Evolutionary conservation across 2,113 vertebrate genomes (phyloP), one percentile per base, ranked within the genome.

Genomic region (Chionomys nivalis): DNA sequence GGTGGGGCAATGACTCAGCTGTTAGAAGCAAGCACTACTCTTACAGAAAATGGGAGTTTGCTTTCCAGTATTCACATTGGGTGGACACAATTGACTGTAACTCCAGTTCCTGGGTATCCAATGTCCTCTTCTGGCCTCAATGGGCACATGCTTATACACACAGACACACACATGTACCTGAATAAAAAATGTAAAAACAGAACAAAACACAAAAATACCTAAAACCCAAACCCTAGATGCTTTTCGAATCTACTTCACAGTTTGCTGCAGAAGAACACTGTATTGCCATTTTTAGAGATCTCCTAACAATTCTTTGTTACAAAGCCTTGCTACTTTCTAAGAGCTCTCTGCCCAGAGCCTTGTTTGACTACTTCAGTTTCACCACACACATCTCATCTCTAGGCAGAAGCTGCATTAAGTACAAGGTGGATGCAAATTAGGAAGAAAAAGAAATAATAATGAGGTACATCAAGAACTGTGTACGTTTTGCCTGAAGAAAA

Each of bases 391-490:
- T 49, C 58, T 73, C 33, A 14, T 44, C 85, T n/a, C 49, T 88
- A 77, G 94, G 65, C 39, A 91, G 75, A 93, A 58, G 19, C 7
- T 36, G n/a, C 28, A 36, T 89, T 87, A 68, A 87, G 66, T 3
- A 12, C 28, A 76, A 88, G 61, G 76, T 92, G 85, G 72, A 91
- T 91, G 36, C 52, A 96, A 76, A 89, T 94, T 82, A 39, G 33
- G 47, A 93, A 73, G 87, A 94, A 94, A 90, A 89, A 70, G 63
- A 90, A 95, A 86, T 85, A 58, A 90, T 95, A 90, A 52, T 5
- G 65, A 89, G 77, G 36, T 3, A 49, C 72, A 85, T 33, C 70
- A n/a, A 85, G 42, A 28, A 52, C 33, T 39, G n/a, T 58, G 5
- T 49, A 85, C 52, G 3, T 95, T 97, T 95, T 61, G 49, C 77